A percentile compares a stretch with the other conserved stretches of the same genome.
phyloP scores from a whole-genome alignment of 2,797 vertebrate genomes.

The Chiroxiphia lanceolata region DNA sequence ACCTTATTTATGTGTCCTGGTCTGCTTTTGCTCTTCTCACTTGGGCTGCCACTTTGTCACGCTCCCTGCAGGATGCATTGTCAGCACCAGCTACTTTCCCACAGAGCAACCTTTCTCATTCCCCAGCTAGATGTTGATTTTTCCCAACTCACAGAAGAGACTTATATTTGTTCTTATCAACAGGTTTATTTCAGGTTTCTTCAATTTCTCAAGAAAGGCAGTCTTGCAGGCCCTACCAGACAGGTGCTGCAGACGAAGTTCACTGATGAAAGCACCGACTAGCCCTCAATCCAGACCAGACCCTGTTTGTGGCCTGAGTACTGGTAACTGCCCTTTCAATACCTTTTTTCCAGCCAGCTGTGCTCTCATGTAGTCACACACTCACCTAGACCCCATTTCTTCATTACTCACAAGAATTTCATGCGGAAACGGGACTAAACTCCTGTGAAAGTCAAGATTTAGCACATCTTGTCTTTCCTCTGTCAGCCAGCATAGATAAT shows the following conservation, averaged over 20 bases:
- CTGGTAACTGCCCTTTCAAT: neutral
- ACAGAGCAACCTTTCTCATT: neutral
- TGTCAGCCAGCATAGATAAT: neutral
- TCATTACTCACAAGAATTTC: neutral
- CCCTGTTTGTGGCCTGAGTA: neutral
- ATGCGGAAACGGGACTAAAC: neutral
- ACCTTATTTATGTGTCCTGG: neutral
- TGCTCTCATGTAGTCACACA: neutral
- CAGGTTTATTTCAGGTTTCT: slow-evolving; percentile 15
- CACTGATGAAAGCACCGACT: neutral
- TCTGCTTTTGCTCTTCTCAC: neutral
- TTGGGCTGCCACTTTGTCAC: neutral
- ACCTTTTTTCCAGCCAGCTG: neutral
- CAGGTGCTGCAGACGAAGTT: neutral
- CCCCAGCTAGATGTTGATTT: neutral
- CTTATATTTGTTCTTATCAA: neutral
- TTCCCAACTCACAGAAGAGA: neutral
- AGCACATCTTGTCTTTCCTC: neutral
- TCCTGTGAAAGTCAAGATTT: neutral
- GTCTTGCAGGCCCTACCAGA: neutral
- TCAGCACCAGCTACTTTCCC: slow-evolving; percentile 21
- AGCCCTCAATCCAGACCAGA: neutral
- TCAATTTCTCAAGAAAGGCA: neutral
- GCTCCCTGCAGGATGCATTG: neutral
- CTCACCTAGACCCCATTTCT: neutral